Conservation (phyloP, 1,140 invertebrate species). For the Bombus vancouverensis region DNA sequence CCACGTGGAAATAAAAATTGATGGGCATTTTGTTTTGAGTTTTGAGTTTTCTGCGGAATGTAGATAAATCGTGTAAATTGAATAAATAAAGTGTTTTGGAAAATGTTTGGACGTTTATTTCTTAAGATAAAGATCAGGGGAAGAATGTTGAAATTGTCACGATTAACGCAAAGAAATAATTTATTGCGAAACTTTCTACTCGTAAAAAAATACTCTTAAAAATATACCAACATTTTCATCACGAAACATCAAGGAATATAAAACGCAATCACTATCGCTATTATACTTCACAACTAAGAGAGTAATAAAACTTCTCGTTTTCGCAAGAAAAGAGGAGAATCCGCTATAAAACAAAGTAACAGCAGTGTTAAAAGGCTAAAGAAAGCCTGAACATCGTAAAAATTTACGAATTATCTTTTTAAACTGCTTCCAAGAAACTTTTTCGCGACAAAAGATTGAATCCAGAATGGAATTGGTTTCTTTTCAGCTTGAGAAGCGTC, state of each 20-base stretch:
- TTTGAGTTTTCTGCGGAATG: no score
- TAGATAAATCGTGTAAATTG: no score
- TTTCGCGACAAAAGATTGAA: not conserved
- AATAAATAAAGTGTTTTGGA: not conserved
- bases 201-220: no score
- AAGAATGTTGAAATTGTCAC: no score
- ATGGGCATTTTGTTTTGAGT: no score
- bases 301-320: not conserved
- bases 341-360: not conserved
- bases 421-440: slow-evolving; percentile 7
- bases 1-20: no score
- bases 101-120: not conserved
- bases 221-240: not conserved
- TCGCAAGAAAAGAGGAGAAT: no score
- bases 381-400: not conserved
- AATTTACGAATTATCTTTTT: not conserved
- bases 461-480: not conserved
- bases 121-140: not conserved
- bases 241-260: not conserved
- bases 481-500: not conserved
- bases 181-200: no score
- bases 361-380: not conserved
- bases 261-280: not conserved
- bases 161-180: no score
- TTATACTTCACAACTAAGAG: not conserved